Conservation (phyloP, 37 sponge, comb jelly and placozoan genomes). For the Theonella swinhoei region DNA sequence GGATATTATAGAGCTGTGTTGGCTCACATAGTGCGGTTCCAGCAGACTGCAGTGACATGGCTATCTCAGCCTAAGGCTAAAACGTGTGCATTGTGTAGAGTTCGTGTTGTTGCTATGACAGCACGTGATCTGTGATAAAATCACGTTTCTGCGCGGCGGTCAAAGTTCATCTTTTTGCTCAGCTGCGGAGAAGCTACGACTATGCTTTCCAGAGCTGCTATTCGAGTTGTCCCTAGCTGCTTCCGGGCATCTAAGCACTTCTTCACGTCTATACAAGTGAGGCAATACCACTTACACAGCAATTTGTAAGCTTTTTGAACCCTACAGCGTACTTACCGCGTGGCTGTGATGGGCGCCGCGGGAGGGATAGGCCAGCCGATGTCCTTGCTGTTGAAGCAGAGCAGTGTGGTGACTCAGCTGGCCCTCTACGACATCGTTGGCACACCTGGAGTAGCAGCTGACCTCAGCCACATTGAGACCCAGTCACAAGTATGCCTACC, state of each 20-base stretch:
- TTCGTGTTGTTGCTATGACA: constrained; percentile 37
- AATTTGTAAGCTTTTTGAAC: background rate
- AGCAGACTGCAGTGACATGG: background rate
- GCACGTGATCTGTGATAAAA: constrained; percentile 21
- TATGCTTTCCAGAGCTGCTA: constrained; percentile 37
- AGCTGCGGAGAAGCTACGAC: background rate
- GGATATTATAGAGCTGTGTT: constrained; percentile 85
- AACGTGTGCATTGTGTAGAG: no score
- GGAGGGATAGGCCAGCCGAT: constrained; percentile 99
- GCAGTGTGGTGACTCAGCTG: constrained; percentile 78
- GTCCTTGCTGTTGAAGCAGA: constrained; percentile 93
- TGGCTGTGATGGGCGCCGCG: constrained; percentile 95
- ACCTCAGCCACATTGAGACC: constrained; percentile 95
- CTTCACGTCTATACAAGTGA: constrained; percentile 50
- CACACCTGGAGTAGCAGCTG: constrained; percentile 96
- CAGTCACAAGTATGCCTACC: constrained; percentile 43
- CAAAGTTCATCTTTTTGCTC: no score
- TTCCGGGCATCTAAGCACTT: constrained; percentile 19
- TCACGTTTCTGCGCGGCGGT: no score
- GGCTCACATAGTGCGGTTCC: constrained; percentile 86
- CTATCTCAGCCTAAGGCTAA: no score
- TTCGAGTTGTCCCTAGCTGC: background rate
- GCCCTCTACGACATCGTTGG: constrained; percentile 92
- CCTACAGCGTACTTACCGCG: constrained; percentile 59
- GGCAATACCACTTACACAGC: background rate